A percentile compares a stretch with the other conserved stretches of the same genome.
Conservation (phyloP, 1,140 invertebrate genomes). For the Armadillidium nasatum region DNA sequence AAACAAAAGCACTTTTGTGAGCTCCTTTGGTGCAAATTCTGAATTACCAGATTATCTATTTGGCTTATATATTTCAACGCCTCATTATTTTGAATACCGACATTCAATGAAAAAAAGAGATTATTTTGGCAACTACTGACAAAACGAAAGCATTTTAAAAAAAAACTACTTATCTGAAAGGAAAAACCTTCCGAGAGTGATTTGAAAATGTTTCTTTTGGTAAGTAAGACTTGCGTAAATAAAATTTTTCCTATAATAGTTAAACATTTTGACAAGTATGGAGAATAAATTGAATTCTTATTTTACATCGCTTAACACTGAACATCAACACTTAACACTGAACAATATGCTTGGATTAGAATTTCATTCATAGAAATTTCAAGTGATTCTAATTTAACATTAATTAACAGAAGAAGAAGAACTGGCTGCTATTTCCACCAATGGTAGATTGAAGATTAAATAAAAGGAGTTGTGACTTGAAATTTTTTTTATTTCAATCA, state of each 20-base stretch:
- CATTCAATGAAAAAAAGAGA: conserved; percentile 10
- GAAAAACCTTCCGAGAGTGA: neutral
- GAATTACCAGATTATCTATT: neutral
- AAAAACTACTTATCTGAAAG: neutral
- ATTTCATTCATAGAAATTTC: no score
- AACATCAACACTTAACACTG: neutral
- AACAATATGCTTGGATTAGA: no score
- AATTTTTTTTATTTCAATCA: no score
- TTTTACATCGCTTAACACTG: neutral
- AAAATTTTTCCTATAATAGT: neutral
- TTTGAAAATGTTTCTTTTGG: neutral
- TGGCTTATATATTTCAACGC: neutral
- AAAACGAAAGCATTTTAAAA: conserved; percentile 12
- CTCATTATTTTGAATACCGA: neutral
- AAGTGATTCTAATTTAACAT: no score
- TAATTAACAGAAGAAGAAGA: no score
- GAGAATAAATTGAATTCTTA: conserved; percentile 11
- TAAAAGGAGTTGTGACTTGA: no score
- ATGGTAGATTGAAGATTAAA: no score
- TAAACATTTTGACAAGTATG: conserved; percentile 8
- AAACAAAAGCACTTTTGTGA: conserved; percentile 9
- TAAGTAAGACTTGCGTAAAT: neutral
- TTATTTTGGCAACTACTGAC: conserved; percentile 1
- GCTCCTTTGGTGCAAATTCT: conserved; percentile 7
- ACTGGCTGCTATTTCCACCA: no score